Conservation (phyloP, 2,888 invertebrate species). For the Anticlea derivata region DNA sequence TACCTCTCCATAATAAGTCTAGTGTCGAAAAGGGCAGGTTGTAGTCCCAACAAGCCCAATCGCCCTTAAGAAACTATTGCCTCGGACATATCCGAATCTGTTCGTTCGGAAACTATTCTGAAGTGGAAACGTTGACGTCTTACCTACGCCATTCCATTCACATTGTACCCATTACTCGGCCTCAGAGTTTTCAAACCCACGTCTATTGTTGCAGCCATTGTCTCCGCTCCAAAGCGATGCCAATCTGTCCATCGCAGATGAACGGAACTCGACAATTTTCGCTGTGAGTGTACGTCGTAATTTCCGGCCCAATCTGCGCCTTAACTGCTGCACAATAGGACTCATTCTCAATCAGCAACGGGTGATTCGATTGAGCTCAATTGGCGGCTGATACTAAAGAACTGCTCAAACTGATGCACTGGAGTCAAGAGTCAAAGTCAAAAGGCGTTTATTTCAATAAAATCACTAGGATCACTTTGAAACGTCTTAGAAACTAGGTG, state of each 20-base stretch:
- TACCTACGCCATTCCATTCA: too few species aligned
- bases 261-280: conserved; percentile 22
- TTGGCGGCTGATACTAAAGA: not conserved
- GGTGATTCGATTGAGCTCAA: conserved; percentile 1
- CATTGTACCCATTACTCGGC: not conserved
- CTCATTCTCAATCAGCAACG: conserved; percentile 1
- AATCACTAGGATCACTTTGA: too few species aligned
- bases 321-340: conserved; percentile 13
- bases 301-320: conserved; percentile 19
- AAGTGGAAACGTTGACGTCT: too few species aligned
- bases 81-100: too few species aligned
- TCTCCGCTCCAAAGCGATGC: conserved; percentile 1
- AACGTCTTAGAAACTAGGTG: too few species aligned
- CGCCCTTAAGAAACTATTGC: too few species aligned
- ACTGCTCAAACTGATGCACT: not conserved
- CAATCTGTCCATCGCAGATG: conserved; percentile 15
- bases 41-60: too few species aligned
- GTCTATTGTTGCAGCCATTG: not conserved
- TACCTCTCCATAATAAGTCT: too few species aligned
- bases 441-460: too few species aligned
- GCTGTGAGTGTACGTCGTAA: conserved; percentile 6
- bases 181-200: not conserved
- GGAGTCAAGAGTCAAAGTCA: too few species aligned
- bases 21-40: too few species aligned
- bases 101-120: not conserved